Base-by-base conservation (phyloP, 23 tunicate species). In the Halocynthia aurantium region DNA sequence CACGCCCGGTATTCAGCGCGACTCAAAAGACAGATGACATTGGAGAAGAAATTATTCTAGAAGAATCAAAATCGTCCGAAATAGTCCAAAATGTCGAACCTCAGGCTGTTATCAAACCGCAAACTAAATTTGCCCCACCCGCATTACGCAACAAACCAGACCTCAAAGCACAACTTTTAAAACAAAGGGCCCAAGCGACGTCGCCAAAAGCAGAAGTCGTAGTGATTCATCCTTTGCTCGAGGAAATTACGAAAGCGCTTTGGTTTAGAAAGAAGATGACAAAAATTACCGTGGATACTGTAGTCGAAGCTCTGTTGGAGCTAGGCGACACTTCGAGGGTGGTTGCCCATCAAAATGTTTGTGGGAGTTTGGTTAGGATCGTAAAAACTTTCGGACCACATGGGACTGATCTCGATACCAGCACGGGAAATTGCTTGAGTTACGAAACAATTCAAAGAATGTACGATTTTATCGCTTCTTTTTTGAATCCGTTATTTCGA, bases 191-290 rank as follows among this genome's bases (percentile, higher is more conserved):
- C 11, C 60, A 52, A 49, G 77, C 83, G 50, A 70, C 49, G 7
- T 52, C 52, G 57, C 70, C 61, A 22, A 10, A 57, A 51, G 60
- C 5, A 52, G 21, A 53, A 8, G 56, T 55, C 17, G 31, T 0
- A n/a, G 17, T 15, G 52, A 20, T 50, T 49, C 81, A 63, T 61
- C 81, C 81, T 15, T 61, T 77, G 72, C 81, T 77, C 40, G 52
- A 77, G 78, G 71, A 73, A 0, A 85, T 85, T 19, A 56, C 66
- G 10, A 52, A 61, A 60, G 79, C 91, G 62, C 76, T 74, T 12
- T 85, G 91, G 91, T 85, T 85, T 81, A 72, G 84, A 13, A 85
- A 80, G 66, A 85, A 85, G 57, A 55, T 85, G 53, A 67, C 64
- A 13, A 61, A 52, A 7, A 66, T 85, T 15, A 80, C 84, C 2